These are phyloP conservation scores for Mormyrus lacerda DNA, from an alignment of 2,113 vertebrate genomes.

Conservation along the genomic window DNA sequence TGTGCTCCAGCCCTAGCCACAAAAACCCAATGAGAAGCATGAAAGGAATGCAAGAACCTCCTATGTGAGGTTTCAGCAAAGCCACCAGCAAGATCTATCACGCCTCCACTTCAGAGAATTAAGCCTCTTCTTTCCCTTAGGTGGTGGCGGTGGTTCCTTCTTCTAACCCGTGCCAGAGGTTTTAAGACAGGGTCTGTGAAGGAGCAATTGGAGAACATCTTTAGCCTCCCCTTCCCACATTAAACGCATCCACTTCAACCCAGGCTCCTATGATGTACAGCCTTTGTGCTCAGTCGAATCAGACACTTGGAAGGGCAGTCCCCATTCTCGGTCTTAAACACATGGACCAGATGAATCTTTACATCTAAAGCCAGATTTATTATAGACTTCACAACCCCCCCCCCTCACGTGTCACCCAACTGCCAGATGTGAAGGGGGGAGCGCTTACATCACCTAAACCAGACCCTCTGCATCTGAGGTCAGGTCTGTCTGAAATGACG, in stretches of 20 bases:
- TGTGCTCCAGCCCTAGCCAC: not conserved
- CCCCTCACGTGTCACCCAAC: not conserved
- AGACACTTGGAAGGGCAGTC: not conserved
- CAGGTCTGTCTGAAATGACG: not conserved
- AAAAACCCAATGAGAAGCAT: not conserved
- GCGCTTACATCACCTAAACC: not conserved
- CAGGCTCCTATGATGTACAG: not conserved
- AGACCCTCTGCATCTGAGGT: not conserved
- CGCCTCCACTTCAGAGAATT: not conserved
- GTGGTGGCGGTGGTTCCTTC: not conserved
- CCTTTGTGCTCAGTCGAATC: not conserved
- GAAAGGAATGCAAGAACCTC: not conserved
- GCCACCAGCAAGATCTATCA: not conserved
- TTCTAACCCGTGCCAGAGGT: not conserved
- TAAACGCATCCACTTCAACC: not conserved
- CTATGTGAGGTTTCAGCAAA: not conserved
- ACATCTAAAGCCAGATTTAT: not conserved
- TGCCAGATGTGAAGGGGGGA: not conserved
- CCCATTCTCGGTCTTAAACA: not conserved
- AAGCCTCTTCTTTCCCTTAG: not conserved
- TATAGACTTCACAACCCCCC: not conserved
- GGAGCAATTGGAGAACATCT: not conserved
- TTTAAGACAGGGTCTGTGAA: not conserved
- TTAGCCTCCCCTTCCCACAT: not conserved
- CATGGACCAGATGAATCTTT: constrained; percentile 3